Conservation (phyloP, 2,797 vertebrate genomes). For the Poecile montanus region DNA sequence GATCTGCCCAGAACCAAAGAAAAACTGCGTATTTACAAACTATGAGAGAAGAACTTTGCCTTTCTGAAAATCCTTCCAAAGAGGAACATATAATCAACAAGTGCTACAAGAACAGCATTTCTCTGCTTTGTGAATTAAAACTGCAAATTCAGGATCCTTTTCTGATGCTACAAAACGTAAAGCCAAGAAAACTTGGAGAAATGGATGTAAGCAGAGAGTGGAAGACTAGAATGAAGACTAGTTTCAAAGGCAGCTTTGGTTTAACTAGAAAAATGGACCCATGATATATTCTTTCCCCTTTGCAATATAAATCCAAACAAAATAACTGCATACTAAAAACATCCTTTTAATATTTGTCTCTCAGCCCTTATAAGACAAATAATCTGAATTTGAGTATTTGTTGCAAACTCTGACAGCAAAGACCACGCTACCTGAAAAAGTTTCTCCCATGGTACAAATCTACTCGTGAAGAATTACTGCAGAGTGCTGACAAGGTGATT, state of each 20-base stretch:
- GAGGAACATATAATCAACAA: background rate
- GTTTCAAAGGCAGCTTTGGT: background rate
- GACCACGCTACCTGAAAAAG: background rate
- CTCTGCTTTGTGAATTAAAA: background rate
- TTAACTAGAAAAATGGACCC: background rate
- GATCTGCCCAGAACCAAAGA: background rate
- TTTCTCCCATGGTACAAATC: background rate
- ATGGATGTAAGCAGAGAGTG: background rate
- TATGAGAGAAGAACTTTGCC: background rate
- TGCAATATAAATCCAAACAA: background rate
- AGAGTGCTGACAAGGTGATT: conserved; percentile 1
- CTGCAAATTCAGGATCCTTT: background rate
- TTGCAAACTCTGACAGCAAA: background rate
- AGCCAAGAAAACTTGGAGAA: background rate
- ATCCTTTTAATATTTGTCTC: background rate
- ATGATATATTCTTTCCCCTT: background rate
- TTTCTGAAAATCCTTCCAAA: background rate
- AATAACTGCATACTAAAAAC: background rate
- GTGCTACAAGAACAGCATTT: background rate
- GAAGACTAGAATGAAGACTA: background rate
- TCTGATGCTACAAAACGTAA: background rate
- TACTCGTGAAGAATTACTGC: background rate
- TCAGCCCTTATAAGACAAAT: background rate
- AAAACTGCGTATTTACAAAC: background rate
- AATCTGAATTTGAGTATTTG: background rate